These are phyloP conservation scores for Diaprepes abbreviatus DNA, from an alignment of 2,888 invertebrate genomes.

Conservation along the genomic window DNA sequence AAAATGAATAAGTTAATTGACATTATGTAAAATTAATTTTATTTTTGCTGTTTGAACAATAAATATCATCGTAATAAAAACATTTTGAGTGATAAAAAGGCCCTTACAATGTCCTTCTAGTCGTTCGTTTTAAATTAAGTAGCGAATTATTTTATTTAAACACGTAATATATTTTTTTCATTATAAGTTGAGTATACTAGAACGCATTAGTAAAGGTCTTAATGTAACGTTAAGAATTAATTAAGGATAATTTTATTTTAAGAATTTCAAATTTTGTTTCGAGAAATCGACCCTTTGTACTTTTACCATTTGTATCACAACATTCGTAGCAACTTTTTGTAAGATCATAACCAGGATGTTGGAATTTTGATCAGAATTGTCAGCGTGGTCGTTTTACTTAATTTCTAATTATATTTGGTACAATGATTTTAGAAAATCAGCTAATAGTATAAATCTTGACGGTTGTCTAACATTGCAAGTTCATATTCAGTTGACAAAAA, in stretches of 20 bases:
- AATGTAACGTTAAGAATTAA: background rate
- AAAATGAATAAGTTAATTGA: too few relatives aligned
- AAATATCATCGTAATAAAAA: slow-evolving; percentile 6
- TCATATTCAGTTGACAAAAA: too few relatives aligned
- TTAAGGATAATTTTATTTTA: slow-evolving; percentile 8
- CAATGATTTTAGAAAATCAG: too few relatives aligned
- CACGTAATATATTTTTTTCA: too few relatives aligned
- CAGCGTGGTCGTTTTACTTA: background rate
- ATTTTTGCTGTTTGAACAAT: slow-evolving; percentile 15
- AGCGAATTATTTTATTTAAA: too few relatives aligned
- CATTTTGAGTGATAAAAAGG: background rate
- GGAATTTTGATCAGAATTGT: background rate
- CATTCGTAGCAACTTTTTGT: background rate
- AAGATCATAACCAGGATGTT: background rate
- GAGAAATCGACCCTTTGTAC: background rate
- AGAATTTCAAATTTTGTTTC: background rate
- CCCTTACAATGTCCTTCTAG: slow-evolving; percentile 6
- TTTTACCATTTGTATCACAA: background rate
- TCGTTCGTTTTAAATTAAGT: too few relatives aligned
- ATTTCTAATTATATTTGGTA: too few relatives aligned
- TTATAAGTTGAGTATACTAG: background rate
- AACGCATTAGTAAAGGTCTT: background rate
- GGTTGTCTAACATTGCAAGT: too few relatives aligned
- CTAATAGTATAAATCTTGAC: too few relatives aligned
- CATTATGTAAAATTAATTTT: background rate